Evolutionary conservation across 2,888 invertebrate genomes (phyloP), one percentile per base, ranked within the genome.

Genomic region (Nomada ferruginata): DNA sequence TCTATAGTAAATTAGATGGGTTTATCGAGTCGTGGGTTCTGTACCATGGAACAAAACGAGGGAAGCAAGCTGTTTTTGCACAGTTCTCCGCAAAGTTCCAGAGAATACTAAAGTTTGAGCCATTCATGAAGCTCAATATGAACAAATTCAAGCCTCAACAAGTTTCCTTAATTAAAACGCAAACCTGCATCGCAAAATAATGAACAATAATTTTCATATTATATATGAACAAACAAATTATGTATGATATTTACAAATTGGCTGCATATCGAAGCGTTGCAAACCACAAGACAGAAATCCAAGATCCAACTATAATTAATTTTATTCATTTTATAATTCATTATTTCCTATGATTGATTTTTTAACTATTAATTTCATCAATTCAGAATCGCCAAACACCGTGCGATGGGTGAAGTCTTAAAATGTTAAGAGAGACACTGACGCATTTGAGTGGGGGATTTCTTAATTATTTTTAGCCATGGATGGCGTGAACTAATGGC

Each of bases 1-100:
- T 59, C 60, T 53, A 55, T 42, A 50, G 83, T 83, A 80, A 79
- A 85, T 85, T 85, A 83, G 64, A 85, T 74, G 63, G 64, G 75
- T 76, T 84, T 84, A 84, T 84, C 80, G 80, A 66, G 44, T 77
- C 59, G 55, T 53, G 36, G 74, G 42, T 76, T 44, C 53, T 42
- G n/a, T 36, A 77, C 55, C 75, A 52, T 36, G 36, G 71, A 57
- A 59, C 53, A 69, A 77, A 74, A 81, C 73, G 66, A 78, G 76
- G 70, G 70, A 76, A 79, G 65, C 70, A 42, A 74, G 61, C 60
- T 77, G 83, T 84, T 82, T 77, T 84, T 82, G 77, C 64, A 23
- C 36, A 53, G 68, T 72, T 76, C 74, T 53, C 60, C 11, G 23
- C 69, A 52, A 85, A 85, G 55, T 78, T 83, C 29, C 23, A 20